Evolutionary conservation across 2,888 invertebrate genomes (phyloP), one percentile per base, ranked within the genome.

Genomic region (Lypha dubia): DNA sequence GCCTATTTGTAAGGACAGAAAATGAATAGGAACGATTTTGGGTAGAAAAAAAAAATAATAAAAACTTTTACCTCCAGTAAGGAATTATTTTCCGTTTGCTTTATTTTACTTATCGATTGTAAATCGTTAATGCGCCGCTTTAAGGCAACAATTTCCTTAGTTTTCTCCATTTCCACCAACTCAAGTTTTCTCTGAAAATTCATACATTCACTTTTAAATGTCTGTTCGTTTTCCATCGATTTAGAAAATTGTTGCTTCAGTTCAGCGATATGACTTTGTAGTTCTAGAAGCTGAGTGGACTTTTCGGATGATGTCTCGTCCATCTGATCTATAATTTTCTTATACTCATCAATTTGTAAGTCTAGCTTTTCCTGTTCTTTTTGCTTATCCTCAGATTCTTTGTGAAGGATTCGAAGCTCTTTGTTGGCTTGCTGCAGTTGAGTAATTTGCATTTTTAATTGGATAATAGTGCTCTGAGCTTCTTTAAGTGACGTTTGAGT

Each of bases 321-420:
- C 89, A 90, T 88, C 85, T 90, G 90, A 70, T 90, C 90, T 38
- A 90, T 88, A 53, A 90, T 87, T 35, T 87, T 88, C 62, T 89
- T 88, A 53, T 91, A 91, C 41, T 90, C 90, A 0, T 71, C 82
- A 28, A 90, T 79, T 46, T 88, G 88, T 0, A 82, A 76, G 49
- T 88, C 86, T 24, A 88, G 86, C 0, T 89, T 90, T 44, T 87
- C 87, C 44, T 83, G 86, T 49, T 84, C 56, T 15, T 86, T 79
- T 9, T 84, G 20, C 17, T 80, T 75, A 22, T 70, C 70, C n/a
- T 88, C 84, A 35, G 87, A 88, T 9, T 87, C 84, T 22, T 76
- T 32, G 11, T 88, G 53, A 0, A 68, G 20, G n/a, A 74, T 63
- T 4, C 81, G 71, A 0, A 88, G 79, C 11, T 90, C 88, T 0